Evolutionary conservation across 2,888 invertebrate species (phyloP), one percentile per base, ranked within the genome.

Genomic region (Conchocele bisecta): DNA sequence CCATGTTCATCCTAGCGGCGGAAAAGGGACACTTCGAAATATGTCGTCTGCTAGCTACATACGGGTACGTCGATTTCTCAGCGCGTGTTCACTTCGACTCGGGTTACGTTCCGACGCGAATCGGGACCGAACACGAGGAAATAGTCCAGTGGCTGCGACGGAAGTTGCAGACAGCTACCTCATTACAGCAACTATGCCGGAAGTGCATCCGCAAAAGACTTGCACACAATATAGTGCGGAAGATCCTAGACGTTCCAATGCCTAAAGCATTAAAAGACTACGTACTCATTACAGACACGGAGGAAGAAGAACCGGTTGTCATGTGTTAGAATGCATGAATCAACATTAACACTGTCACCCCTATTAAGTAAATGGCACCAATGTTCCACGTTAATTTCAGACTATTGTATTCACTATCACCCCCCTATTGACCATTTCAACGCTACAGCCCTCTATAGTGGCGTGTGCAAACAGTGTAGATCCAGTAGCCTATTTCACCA

Each of bases 1-100:
- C 87, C 28, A 71, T 89, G 51, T 88, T 90, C 73, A 87, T 88
- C 56, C 75, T 91, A 22, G 89, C 89, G 35, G 84, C 89, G 22
- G 90, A 90, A 63, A 83, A 86, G 39, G 90, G 90, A 11, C 87
- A 91, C 67, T 86, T 87, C 60, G 89, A 89, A 63, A 85, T 88
- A 26, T 88, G 89, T 66, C 84, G 87, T 63, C 82, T 90, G 64
- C 79, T 91, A 17, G 88, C 89, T 3, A 81, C 83, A 11, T 85
- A 88, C 54, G 89, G 89, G 31, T 89, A 86, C 63, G 85, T 89
- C 20, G 86, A 88, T 72, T 87, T 85, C 70, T 79, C 81, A 9
- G 86, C 87, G 53, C 70, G 86, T 53, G 83, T 83, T 54, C 83
- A 84, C 64, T 83, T 87, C 57, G 84, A 86, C 66, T 81, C 86